Conservation (phyloP, 2,888 invertebrate species). For the Cheilosia variabilis region DNA sequence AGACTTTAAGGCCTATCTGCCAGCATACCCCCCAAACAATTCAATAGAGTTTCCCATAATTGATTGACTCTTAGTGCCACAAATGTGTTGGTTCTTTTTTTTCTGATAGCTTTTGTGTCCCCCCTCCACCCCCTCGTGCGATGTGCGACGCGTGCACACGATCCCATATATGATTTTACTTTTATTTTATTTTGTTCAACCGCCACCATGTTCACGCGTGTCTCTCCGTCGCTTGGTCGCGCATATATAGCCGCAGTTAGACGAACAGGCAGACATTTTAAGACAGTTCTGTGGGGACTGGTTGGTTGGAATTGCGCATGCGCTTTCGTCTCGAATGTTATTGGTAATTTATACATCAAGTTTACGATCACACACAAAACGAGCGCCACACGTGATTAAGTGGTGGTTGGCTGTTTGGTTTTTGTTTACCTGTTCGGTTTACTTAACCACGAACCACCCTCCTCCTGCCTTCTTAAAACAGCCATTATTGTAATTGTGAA, state of each 20-base stretch:
- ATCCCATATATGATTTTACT: slow-evolving; percentile 46
- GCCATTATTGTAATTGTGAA: slow-evolving; percentile 44
- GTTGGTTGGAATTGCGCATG: slow-evolving; percentile 55
- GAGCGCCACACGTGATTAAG: slow-evolving; percentile 65
- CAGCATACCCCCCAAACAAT: slow-evolving; percentile 6
- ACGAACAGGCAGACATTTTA: slow-evolving; percentile 66
- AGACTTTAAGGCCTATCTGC: slow-evolving; percentile 34
- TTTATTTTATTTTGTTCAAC: slow-evolving; percentile 29
- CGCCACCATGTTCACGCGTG: slow-evolving; percentile 55
- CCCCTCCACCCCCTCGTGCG: background rate
- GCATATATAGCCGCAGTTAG: slow-evolving; percentile 44
- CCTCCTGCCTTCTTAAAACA: slow-evolving; percentile 17
- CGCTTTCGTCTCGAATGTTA: slow-evolving; percentile 71
- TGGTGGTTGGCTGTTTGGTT: slow-evolving; percentile 41
- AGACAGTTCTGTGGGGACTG: slow-evolving; percentile 49
- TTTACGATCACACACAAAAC: slow-evolving; percentile 48
- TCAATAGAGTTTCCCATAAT: slow-evolving; percentile 63
- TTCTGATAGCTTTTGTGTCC: slow-evolving; percentile 10
- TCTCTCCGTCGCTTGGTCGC: slow-evolving; percentile 46
- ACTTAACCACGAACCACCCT: slow-evolving; percentile 31
- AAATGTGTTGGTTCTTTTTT: slow-evolving; percentile 53
- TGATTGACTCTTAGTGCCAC: slow-evolving; percentile 63
- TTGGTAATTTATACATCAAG: slow-evolving; percentile 73
- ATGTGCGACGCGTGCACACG: slow-evolving; percentile 43
- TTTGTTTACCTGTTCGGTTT: slow-evolving; percentile 11